Evolutionary conservation across 2,113 vertebrate genomes (phyloP), one percentile per base, ranked within the genome.

Genomic region (Nansenia antarctica): DNA sequence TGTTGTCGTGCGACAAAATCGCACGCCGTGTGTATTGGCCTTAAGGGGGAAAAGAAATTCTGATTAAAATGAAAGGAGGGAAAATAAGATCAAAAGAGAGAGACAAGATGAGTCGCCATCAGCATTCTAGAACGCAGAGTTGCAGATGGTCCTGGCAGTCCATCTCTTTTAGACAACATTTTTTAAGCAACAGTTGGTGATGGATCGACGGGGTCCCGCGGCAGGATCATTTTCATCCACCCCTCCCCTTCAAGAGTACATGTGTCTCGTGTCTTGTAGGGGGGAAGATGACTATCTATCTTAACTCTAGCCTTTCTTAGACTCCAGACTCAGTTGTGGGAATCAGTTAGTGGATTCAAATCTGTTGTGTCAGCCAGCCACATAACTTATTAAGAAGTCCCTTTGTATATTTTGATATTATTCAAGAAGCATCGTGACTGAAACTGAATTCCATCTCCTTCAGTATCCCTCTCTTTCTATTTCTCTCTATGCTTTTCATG

Each of bases 181-280:
- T 68, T 72, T 80, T 39, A 80, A 72, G 58, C 42, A 45, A 53
- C 72, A 47, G 9, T 31, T 7, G 49, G 3, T 78, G 66, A 70
- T 30, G 49, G 73, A 65, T 60, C 39, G 62, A 67, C 35, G 20
- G 37, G 30, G 27, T 62, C 78, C 49, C 5, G 27, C 29, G 64
- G 67, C 60, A 31, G 20, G 26, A 35, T 32, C 39, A 34, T 22
- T 55, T 52, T 39, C 30, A 35, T 45, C 15, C 22, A 9, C 3
- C 45, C 18, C 18, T 47, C 4, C 18, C 0, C 45, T 47, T 47
- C n/a, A n/a, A n/a, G n/a, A n/a, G n/a, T n/a, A n/a, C n/a, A 8
- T 49, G 5, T 5, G 45, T 49, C 45, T 49, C 20, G n/a, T 49
- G 45, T n/a, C 35, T 49, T 22, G 14, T 49, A 8, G 45, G n/a